Conservation (phyloP, 2,113 vertebrate genomes). For the Saccopteryx leptura region DNA sequence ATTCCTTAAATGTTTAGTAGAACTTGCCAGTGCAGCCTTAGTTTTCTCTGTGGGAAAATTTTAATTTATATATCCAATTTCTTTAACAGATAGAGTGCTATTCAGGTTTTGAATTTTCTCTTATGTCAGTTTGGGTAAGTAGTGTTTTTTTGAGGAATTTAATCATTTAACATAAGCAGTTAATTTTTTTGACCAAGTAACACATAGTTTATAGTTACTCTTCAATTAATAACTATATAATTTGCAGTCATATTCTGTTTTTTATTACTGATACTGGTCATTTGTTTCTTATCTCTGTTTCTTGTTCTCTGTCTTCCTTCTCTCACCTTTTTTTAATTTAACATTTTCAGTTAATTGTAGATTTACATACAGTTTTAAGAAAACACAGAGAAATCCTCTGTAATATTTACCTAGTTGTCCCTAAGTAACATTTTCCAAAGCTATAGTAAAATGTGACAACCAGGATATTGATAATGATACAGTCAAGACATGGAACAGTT, state of each 20-base stretch:
- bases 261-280: background rate
- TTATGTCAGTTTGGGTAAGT: background rate
- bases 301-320: background rate
- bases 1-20: background rate
- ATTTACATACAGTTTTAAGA: background rate
- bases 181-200: background rate
- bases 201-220: background rate
- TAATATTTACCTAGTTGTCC: background rate
- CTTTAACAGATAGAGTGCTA: background rate
- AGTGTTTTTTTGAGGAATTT: background rate
- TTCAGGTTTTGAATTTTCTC: background rate
- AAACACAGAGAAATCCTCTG: background rate
- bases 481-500: no score
- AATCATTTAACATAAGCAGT: background rate
- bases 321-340: background rate
- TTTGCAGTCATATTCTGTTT: background rate
- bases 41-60: background rate
- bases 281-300: background rate
- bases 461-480: background rate
- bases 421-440: background rate
- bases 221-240: background rate
- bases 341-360: background rate
- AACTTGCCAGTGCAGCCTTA: background rate
- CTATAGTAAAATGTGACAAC: background rate
- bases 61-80: background rate